Percentiles rank a stretch among this genome's conserved stretches.
Conservation (phyloP, 2,888 invertebrate genomes). For the Chaetogeoica ovagalla region DNA sequence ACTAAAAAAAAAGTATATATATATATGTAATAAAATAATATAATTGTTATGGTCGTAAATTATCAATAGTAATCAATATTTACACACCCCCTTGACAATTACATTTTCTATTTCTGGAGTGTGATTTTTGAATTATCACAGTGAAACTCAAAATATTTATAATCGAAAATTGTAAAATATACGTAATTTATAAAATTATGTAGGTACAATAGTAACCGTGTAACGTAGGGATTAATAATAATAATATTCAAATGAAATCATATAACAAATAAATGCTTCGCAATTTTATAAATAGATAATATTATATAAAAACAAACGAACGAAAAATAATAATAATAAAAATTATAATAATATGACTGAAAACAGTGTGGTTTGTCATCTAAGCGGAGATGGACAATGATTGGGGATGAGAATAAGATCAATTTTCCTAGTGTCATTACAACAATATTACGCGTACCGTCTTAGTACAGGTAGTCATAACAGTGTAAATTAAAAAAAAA, state of each 20-base stretch:
- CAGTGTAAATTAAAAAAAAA: constrained; percentile 10
- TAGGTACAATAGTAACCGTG: no score
- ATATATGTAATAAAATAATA: constrained; percentile 5
- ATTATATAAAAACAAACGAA: neutral
- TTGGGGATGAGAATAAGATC: neutral
- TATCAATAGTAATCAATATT: neutral
- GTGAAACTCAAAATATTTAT: constrained; percentile 4
- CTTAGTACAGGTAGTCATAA: neutral
- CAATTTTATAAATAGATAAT: no score
- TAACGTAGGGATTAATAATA: no score
- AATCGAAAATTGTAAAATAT: neutral
- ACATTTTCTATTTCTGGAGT: constrained; percentile 9
- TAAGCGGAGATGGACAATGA: neutral
- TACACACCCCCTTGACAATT: constrained; percentile 10
- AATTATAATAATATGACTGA: neutral
- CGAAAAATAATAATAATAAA: neutral
- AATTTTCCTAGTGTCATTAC: constrained; percentile 2
- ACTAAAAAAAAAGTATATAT: neutral
- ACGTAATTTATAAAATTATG: neutral
- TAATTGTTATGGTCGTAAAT: neutral
- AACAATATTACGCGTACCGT: neutral
- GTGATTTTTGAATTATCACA: constrained; percentile 10
- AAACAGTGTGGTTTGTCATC: neutral
- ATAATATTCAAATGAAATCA: no score
- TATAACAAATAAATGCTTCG: no score